These are phyloP conservation scores for Hymenopus coronatus DNA, from an alignment of 2,888 invertebrate genomes.

Conservation along the genomic window DNA sequence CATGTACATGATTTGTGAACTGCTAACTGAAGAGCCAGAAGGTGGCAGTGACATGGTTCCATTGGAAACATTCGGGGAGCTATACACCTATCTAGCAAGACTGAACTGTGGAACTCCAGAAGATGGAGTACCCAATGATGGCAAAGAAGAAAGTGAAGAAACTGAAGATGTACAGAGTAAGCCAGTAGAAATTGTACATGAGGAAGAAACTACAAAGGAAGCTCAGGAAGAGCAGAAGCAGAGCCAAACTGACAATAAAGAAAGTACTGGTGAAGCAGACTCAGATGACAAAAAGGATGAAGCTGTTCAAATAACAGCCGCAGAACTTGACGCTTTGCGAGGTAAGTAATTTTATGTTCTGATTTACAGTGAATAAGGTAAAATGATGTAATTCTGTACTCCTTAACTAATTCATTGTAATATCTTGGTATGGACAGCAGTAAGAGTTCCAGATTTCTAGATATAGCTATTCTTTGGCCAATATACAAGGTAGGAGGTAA, in stretches of 20 bases:
- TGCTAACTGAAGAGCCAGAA: conserved; percentile 78
- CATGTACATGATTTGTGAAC: conserved; percentile 77
- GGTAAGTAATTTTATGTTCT: no score
- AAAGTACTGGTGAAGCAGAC: neutral
- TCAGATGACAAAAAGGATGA: neutral
- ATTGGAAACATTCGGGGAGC: conserved; percentile 57
- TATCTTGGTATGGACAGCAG: no score
- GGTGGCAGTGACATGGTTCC: conserved; percentile 77
- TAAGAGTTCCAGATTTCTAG: no score
- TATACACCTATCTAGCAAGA: conserved; percentile 51
- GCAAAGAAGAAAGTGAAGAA: conserved; percentile 27
- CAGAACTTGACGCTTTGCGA: neutral
- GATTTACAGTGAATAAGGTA: no score
- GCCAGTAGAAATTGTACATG: neutral
- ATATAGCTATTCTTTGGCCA: no score
- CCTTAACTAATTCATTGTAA: no score
- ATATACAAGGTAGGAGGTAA: no score
- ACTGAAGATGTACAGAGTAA: conserved; percentile 31
- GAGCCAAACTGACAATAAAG: neutral
- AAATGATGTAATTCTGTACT: no score
- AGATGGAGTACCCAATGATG: neutral
- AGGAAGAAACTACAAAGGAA: conserved; percentile 23
- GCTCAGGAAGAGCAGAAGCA: neutral
- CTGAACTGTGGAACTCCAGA: conserved; percentile 47
- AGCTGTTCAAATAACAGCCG: neutral